Conservation (phyloP, 2,888 invertebrate species). For the Cantharis lateralis region DNA sequence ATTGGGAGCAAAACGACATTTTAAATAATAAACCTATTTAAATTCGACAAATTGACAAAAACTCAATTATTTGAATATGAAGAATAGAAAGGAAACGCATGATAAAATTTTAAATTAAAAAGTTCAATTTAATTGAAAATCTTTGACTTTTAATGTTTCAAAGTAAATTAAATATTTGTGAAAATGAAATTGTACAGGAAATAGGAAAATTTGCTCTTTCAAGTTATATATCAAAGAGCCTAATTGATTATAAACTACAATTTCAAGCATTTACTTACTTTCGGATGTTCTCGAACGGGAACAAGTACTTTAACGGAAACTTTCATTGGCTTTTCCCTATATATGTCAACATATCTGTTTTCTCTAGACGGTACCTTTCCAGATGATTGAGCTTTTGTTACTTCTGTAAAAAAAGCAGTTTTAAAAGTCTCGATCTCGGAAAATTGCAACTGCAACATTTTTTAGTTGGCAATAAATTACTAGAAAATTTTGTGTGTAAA, state of each 20-base stretch:
- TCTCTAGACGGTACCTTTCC: conserved; percentile 70
- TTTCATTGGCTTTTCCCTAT: conserved; percentile 74
- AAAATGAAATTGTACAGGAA: not conserved
- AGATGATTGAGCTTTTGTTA: conserved; percentile 70
- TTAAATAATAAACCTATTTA: not conserved
- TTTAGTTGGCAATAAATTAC: not conserved
- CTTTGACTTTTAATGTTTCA: not conserved
- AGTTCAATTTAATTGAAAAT: not conserved
- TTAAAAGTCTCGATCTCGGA: not conserved
- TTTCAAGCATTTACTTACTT: conserved; percentile 56
- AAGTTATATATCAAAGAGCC: not conserved
- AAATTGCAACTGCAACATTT: not conserved
- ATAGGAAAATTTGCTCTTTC: not conserved
- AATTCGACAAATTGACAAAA: not conserved
- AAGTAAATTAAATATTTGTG: not conserved
- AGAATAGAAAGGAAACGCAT: not conserved
- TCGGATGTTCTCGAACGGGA: conserved; percentile 74
- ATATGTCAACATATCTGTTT: conserved; percentile 75
- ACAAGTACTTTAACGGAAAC: conserved; percentile 75
- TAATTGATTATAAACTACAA: not conserved
- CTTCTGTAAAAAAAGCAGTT: conserved; percentile 61
- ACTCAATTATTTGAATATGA: not conserved
- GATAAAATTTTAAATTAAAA: not conserved
- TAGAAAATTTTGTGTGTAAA: not conserved
- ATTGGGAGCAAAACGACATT: not conserved